Conservation (phyloP, 2,888 invertebrate species). For the Sinodicranocentrus sp. region DNA sequence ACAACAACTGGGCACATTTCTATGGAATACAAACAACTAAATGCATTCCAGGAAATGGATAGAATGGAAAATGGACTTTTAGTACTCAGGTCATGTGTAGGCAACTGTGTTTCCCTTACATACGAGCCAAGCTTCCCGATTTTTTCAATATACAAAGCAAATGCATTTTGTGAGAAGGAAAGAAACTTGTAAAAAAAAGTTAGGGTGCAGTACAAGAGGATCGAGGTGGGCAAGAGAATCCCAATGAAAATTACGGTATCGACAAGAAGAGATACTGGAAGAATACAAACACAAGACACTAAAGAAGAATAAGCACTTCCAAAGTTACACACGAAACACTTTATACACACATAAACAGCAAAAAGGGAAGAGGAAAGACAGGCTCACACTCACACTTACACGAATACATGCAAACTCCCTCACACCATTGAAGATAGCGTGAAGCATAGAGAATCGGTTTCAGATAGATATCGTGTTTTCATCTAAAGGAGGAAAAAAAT, state of each 20-base stretch:
- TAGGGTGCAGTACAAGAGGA: too few species aligned
- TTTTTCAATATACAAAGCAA: conserved; percentile 10
- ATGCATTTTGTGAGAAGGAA: not conserved
- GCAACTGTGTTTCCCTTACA: conserved; percentile 27
- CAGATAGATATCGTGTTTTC: not conserved
- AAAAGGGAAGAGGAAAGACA: not conserved
- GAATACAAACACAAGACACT: conserved; percentile 43
- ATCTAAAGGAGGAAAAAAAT: not conserved
- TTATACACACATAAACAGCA: conserved; percentile 15
- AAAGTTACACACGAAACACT: conserved; percentile 27
- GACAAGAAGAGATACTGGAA: conserved; percentile 39
- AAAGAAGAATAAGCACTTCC: conserved; percentile 38
- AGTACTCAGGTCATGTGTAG: conserved; percentile 33
- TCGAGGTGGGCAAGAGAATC: conserved; percentile 9
- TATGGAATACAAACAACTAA: not conserved
- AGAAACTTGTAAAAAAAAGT: too few species aligned
- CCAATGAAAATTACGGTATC: conserved; percentile 29
- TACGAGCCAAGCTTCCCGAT: not conserved
- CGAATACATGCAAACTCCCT: not conserved
- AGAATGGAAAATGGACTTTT: conserved; percentile 34
- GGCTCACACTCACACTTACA: not conserved
- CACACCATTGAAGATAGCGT: not conserved
- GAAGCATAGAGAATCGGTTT: not conserved
- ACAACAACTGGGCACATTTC: not conserved
- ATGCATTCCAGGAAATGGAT: conserved; percentile 29